Base-by-base conservation (phyloP, 2,888 invertebrate species). In the Papilio protenor region DNA sequence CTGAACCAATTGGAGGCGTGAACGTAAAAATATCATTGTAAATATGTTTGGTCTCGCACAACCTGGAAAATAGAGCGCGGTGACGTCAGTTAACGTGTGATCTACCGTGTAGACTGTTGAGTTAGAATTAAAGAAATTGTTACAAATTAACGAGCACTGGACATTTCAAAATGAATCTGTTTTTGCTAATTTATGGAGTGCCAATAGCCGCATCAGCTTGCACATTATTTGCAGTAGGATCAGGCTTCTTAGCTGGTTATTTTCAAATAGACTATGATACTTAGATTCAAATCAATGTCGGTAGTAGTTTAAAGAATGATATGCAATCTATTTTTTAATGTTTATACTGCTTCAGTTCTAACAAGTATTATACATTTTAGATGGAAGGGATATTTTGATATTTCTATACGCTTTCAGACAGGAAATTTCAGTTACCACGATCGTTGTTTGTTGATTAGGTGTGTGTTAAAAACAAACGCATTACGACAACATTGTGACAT, bases 71-170 rank as follows among this genome's bases (percentile, higher is more conserved):
- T 61, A 75, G 75, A 59, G 47, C 49, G 40, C 73, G 21, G 55
- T 80, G 80, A 80, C 80, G 80, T 80, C 79, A 80, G 76, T 76
- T 57, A 76, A 70, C 77, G 76, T 77, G 70, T 80, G 79, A 73
- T 79, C 73, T 55, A 69, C 47, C 33, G 27, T 66, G 27, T 49
- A 75, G 70, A 57, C 55, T 69, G 69, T 76, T 11, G 59, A 69
- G 73, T 40, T 66, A 21, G 59, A 75, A 72, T 72, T 66, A 73
- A 55, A 75, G 55, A 76, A 75, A 78, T 61, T 23, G 61, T 72
- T 72, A 75, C 75, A 45, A 75, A 73, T 8, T 61, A 33, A 71
- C 18, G 21, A 47, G 49, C 23, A 70, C 45, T 59, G 57, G 47
- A 49, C 16, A 16, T 49, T 49, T 14, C 14, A 49, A 49, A 49